Base-by-base conservation (phyloP, 2,888 invertebrate species). In the Itoplectis maculator region DNA sequence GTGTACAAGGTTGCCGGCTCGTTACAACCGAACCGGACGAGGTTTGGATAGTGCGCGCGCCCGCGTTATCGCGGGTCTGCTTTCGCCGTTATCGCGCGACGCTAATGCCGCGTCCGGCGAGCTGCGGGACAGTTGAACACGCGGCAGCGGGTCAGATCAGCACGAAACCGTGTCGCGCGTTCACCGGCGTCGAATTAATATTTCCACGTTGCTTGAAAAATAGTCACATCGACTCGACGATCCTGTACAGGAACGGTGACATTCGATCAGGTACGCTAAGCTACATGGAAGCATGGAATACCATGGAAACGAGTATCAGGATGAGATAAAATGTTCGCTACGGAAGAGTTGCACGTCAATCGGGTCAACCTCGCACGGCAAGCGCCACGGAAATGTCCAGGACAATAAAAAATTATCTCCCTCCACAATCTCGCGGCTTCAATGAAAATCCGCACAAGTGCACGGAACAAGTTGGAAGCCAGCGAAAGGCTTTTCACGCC, bases 11-110 rank as follows among this genome's bases (percentile, higher is more conserved):
- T 72, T 72, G 65, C n/a, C n/a, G n/a, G n/a, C 37, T 29, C 42
- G 37, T 37, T 40, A 51, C n/a, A 29, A 23, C 56, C 54, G 45
- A 68, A 61, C 61, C 66, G 54, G 56, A 35, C 45, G 54, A 18
- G 37, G 75, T 23, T 76, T 47, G 66, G 66, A 61, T 66, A 81
- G 66, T 77, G 77, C n/a, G n/a, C n/a, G n/a, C n/a, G n/a, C n/a
- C n/a, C n/a, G n/a, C 81, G 81, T 77, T 77, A 81, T 81, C 81
- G 77, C 42, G n/a, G n/a, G 37, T 70, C 49, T 66, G 76, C 56
- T 65, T 72, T 70, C 59, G 18, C 49, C 54, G 49, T 80, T 80
- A 79, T 79, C 73, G 73, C 42, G 5, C 45, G n/a, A 3, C 18
- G 13, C 45, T 65, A 65, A 65, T 65, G 42, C 65, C 20, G 45